A percentile compares a stretch with the other conserved stretches of the same genome.
Conservation (phyloP, 53 echinoderm and acorn worm genomes). For the Crossaster papposus region DNA sequence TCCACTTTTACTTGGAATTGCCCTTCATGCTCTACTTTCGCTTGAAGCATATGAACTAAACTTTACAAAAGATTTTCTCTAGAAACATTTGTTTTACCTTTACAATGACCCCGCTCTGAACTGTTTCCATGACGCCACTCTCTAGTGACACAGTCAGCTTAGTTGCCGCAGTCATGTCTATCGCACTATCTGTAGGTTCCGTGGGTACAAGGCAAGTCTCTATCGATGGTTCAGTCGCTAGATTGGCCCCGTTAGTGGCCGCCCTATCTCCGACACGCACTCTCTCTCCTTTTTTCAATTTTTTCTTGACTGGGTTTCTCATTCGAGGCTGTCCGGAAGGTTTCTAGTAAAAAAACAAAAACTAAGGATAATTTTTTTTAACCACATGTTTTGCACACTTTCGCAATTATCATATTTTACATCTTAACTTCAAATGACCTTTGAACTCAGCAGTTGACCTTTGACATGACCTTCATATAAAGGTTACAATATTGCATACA, state of each 20-base stretch:
- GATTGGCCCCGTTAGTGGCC: slow-evolving; percentile 9
- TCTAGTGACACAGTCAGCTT: slow-evolving; percentile 42
- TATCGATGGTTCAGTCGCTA: background rate
- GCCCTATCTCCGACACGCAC: slow-evolving; percentile 59
- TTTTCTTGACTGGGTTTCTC: slow-evolving; percentile 71
- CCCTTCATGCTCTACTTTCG: background rate
- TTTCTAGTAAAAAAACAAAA: slow-evolving; percentile 22
- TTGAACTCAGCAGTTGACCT: too few species aligned
- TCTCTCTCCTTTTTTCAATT: slow-evolving; percentile 51
- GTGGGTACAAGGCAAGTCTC: background rate
- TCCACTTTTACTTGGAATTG: too few species aligned
- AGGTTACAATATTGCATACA: too few species aligned
- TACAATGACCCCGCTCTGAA: background rate
- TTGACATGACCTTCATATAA: too few species aligned
- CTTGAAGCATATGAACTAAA: background rate
- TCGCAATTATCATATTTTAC: too few species aligned
- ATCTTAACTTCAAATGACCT: too few species aligned
- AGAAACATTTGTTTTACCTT: background rate
- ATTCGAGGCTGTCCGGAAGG: slow-evolving; percentile 20
- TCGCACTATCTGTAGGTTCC: background rate
- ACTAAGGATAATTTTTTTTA: background rate
- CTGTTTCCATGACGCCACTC: slow-evolving; percentile 15
- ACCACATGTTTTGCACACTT: too few species aligned
- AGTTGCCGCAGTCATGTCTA: slow-evolving; percentile 6
- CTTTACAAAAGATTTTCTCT: background rate